Evolutionary conservation across 2,113 vertebrate genomes (phyloP).

Genomic region (Columba livia): DNA sequence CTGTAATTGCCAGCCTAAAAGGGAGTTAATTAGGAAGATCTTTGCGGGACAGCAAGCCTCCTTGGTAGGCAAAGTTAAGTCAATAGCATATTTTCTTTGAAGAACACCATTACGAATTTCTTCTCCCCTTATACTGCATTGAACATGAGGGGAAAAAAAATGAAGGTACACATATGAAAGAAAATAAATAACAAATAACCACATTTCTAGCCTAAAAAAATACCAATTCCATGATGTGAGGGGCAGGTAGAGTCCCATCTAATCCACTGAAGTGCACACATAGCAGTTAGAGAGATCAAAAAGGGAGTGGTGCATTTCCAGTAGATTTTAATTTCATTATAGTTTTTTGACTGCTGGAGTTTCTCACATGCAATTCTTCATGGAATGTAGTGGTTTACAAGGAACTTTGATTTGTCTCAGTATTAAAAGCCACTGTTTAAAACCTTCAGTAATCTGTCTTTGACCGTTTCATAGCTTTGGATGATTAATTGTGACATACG

Average conservation of each 20-base stretch:
- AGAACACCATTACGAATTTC: not conserved
- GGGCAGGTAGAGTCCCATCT: not conserved
- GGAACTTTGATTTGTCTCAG: constrained; percentile 4
- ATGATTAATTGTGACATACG: not conserved
- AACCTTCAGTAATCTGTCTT: not conserved
- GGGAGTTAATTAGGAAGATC: constrained; percentile 8
- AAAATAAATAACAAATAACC: not conserved
- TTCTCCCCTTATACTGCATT: not conserved
- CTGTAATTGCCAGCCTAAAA: constrained; percentile 2
- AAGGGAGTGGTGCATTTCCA: not conserved
- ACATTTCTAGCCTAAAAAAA: not conserved
- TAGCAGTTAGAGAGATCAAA: not conserved
- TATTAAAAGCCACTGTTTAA: constrained; percentile 20
- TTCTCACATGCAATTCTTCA: not conserved
- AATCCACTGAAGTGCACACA: not conserved
- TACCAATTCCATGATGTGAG: not conserved
- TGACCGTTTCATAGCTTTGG: not conserved
- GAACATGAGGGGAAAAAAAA: not conserved
- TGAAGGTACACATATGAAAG: not conserved
- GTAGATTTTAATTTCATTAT: not conserved
- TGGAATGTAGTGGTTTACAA: not conserved
- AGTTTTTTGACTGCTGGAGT: not conserved
- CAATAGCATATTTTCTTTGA: not conserved
- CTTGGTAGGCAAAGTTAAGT: not conserved
- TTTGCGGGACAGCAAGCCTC: not conserved